Evolutionary conservation across 2,797 vertebrate species (phyloP).

Genomic region (Neomorphus geoffroyi): DNA sequence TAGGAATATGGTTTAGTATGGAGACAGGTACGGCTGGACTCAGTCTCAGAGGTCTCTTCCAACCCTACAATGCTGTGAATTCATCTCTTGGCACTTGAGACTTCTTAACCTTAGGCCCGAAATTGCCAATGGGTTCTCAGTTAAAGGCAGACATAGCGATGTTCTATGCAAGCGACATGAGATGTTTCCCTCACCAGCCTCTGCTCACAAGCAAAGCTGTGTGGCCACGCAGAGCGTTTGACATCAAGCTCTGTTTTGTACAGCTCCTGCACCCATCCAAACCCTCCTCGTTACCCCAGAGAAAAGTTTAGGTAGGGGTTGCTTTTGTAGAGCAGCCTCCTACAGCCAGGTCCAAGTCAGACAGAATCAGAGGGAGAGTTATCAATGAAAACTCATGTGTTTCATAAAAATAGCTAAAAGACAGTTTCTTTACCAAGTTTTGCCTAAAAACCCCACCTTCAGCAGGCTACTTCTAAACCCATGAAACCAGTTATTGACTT

Average conservation of each 20-base stretch:
- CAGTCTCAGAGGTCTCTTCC: too few species aligned
- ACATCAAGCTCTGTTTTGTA: not conserved
- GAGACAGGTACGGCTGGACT: too few species aligned
- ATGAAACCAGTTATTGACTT: not conserved
- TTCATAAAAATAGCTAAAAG: not conserved
- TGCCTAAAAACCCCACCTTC: not conserved
- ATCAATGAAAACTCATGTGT: not conserved
- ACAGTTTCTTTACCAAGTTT: not conserved
- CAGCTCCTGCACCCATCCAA: not conserved
- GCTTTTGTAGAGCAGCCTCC: not conserved
- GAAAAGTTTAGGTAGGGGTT: fast-evolving
- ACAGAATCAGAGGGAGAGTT: not conserved
- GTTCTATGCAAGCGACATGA: not conserved
- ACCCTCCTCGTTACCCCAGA: fast-evolving
- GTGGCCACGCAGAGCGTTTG: fast-evolving
- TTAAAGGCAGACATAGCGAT: not conserved
- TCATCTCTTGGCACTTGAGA: not conserved
- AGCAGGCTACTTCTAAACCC: not conserved
- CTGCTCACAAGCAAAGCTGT: not conserved
- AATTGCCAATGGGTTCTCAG: fast-evolving
- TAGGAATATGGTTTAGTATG: too few species aligned
- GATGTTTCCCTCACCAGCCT: not conserved
- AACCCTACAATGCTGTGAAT: too few species aligned
- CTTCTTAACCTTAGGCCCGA: not conserved
- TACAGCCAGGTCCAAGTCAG: not conserved